Evolutionary conservation across 2,113 vertebrate genomes (phyloP).

Genomic region (Crocuta crocuta): DNA sequence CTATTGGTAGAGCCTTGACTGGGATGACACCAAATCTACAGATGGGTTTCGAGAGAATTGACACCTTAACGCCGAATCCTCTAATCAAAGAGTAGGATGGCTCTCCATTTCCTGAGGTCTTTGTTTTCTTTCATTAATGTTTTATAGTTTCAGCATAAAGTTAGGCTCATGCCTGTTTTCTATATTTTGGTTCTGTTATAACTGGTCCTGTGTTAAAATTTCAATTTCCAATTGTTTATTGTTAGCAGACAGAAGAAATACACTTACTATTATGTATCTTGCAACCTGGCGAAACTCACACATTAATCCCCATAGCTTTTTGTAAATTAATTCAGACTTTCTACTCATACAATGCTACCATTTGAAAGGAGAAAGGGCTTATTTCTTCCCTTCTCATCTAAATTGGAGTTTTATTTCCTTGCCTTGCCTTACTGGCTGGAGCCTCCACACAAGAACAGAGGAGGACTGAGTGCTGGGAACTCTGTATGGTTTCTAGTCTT

Average conservation of each 20-base stretch:
- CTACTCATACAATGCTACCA: neutral
- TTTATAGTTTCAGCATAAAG: neutral
- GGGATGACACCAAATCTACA: neutral
- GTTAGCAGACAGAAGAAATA: neutral
- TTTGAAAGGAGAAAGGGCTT: neutral
- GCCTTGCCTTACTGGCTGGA: neutral
- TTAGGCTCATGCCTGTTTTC: neutral
- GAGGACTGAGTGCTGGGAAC: neutral
- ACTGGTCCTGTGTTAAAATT: neutral
- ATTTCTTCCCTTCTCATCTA: neutral
- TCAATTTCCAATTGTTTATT: neutral
- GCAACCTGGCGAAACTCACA: neutral
- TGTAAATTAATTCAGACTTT: neutral
- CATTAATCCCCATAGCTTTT: neutral
- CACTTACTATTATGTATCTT: neutral
- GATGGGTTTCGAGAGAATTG: neutral
- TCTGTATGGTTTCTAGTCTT: neutral
- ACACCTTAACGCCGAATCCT: neutral
- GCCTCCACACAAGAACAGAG: neutral
- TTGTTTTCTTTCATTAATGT: neutral
- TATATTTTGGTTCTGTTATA: neutral
- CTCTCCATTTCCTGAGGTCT: neutral
- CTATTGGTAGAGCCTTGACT: neutral
- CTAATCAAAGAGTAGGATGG: neutral
- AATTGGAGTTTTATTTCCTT: neutral